Conservation (phyloP, 2,797 vertebrate genomes). For the Dendrocincla tyrannina region DNA sequence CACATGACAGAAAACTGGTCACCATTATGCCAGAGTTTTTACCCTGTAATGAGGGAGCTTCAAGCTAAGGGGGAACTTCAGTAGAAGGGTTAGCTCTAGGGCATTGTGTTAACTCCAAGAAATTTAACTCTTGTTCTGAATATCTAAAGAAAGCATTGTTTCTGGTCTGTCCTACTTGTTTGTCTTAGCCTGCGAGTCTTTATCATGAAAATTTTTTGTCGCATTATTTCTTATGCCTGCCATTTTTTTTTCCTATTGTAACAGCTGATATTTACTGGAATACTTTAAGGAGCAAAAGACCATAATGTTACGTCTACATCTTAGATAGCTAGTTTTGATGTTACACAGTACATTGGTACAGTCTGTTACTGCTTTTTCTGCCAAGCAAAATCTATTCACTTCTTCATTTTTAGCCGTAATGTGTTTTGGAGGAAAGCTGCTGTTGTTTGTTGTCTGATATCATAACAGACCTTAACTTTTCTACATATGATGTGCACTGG, state of each 20-base stretch:
- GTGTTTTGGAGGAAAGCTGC: background rate
- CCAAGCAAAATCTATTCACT: background rate
- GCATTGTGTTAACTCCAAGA: background rate
- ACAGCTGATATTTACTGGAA: background rate
- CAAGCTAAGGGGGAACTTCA: background rate
- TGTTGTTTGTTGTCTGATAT: background rate
- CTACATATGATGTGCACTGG: background rate
- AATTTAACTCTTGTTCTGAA: background rate
- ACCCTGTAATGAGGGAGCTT: background rate
- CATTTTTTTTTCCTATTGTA: background rate
- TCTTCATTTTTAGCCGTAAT: background rate
- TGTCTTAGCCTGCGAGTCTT: background rate
- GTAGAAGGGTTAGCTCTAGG: background rate
- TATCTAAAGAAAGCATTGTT: background rate
- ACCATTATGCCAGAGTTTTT: background rate
- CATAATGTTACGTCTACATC: background rate
- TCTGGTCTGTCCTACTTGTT: background rate
- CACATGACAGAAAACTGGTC: background rate
- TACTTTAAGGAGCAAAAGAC: background rate
- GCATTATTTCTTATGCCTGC: background rate
- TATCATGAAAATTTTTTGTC: background rate
- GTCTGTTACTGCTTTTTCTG: background rate
- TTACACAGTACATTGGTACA: background rate
- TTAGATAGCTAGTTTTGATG: background rate
- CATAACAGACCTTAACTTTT: background rate